Evolutionary conservation across 37 sponge, comb jelly and placozoan species (phyloP).

Genomic region (Axinella damicornis): DNA sequence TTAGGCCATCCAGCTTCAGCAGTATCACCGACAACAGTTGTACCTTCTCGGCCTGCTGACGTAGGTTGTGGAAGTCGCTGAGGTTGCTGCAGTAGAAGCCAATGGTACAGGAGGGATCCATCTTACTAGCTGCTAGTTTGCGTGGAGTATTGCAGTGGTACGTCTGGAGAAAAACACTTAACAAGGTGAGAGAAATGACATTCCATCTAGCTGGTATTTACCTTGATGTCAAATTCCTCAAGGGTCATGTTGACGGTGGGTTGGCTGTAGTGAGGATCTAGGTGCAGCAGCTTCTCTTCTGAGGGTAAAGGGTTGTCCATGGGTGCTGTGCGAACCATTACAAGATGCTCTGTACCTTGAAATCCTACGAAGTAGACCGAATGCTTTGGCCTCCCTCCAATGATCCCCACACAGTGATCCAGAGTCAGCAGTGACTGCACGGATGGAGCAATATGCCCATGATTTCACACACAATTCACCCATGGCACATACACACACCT

Average conservation of each 20-base stretch:
- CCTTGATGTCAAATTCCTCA: slow-evolving; percentile 25
- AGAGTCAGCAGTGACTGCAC: slow-evolving; percentile 82
- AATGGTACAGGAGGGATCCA: slow-evolving; percentile 98
- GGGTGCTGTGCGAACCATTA: too few relatives aligned
- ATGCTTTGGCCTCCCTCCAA: slow-evolving; percentile 95
- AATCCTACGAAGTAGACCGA: slow-evolving; percentile 98
- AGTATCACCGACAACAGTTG: background rate
- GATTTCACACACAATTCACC: background rate
- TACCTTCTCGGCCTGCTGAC: slow-evolving; percentile 64
- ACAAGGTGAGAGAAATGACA: background rate
- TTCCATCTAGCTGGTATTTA: background rate
- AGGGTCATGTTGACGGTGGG: slow-evolving; percentile 29
- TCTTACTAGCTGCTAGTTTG: slow-evolving; percentile 81
- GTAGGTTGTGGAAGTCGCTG: slow-evolving; percentile 68
- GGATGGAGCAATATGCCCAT: background rate
- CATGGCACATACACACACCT: slow-evolving; percentile 58
- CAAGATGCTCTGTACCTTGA: slow-evolving; percentile 74
- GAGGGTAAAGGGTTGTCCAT: too few relatives aligned
- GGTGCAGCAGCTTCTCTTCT: slow-evolving; percentile 90
- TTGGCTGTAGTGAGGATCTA: slow-evolving; percentile 97
- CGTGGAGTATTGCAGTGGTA: slow-evolving; percentile 89
- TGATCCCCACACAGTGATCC: slow-evolving; percentile 92
- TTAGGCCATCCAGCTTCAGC: background rate
- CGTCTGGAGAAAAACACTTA: slow-evolving; percentile 52
- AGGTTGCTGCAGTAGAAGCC: slow-evolving; percentile 81